A percentile compares a stretch with the other conserved stretches of the same genome.
phyloP scores from a whole-genome alignment of 2,113 vertebrate species.

The Prinia subflava region DNA sequence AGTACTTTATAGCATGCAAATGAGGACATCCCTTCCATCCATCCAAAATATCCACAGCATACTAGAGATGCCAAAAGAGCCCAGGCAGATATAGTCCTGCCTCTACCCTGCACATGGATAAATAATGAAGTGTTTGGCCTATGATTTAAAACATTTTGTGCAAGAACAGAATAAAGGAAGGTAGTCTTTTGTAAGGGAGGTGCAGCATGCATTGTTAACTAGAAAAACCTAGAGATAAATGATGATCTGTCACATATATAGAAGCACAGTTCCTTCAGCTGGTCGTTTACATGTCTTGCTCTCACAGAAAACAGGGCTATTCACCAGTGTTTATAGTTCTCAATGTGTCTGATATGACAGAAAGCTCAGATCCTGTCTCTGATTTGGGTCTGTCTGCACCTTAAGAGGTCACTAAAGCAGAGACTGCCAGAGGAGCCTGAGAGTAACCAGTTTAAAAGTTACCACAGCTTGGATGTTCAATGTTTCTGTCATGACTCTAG shows the following conservation, averaged over 20 bases:
- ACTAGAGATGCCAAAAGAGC: background rate
- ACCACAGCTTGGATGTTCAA: background rate
- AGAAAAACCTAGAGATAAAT: background rate
- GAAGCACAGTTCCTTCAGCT: background rate
- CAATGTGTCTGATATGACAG: rapidly evolving
- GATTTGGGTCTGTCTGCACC: background rate
- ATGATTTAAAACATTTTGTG: background rate
- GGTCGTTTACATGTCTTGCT: background rate
- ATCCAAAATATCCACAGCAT: background rate
- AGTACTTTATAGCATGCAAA: background rate
- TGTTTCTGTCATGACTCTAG: background rate
- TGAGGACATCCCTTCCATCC: background rate
- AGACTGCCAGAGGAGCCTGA: background rate
- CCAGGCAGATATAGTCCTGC: background rate
- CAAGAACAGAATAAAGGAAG: background rate
- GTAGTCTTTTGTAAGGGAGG: background rate
- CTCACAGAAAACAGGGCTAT: background rate
- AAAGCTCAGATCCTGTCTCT: background rate
- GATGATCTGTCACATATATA: background rate
- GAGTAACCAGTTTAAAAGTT: background rate
- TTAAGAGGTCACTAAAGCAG: background rate
- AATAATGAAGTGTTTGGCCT: background rate
- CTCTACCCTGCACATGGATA: background rate
- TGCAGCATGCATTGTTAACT: background rate
- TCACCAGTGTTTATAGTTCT: background rate